A percentile compares a stretch with the other conserved stretches of the same genome.
Evolutionary conservation across 2,888 invertebrate species (phyloP).

Genomic region (Rotaria macrura): DNA sequence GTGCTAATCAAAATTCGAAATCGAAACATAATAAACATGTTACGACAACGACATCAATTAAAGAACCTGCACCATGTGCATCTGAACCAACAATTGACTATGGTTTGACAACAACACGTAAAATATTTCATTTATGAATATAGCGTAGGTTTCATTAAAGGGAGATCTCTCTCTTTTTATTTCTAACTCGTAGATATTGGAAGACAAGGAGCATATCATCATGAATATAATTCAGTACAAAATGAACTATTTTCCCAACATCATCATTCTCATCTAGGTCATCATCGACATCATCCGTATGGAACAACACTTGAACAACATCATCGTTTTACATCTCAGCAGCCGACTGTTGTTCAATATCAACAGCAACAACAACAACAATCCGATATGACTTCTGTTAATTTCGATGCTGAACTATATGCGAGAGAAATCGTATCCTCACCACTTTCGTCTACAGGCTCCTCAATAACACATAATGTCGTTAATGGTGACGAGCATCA

Average conservation of each 20-base stretch:
- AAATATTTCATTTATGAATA: background rate
- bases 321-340: background rate
- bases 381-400: background rate
- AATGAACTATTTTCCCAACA: background rate
- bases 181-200: background rate
- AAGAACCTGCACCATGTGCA: background rate
- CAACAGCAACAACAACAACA: background rate
- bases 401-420: slow-evolving; percentile 11
- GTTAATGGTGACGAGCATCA: background rate
- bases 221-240: background rate
- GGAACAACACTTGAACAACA: background rate
- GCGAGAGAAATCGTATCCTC: slow-evolving; percentile 5
- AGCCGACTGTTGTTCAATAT: background rate
- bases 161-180: background rate
- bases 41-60: background rate
- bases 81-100: background rate
- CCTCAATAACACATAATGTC: background rate
- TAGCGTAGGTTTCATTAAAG: no score
- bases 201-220: background rate
- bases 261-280: background rate
- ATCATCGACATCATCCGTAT: background rate
- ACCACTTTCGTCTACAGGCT: background rate
- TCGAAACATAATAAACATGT: background rate
- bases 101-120: background rate
- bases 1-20: background rate